Conservation (phyloP, 2,888 invertebrate genomes). For the Thymelicus lineola region DNA sequence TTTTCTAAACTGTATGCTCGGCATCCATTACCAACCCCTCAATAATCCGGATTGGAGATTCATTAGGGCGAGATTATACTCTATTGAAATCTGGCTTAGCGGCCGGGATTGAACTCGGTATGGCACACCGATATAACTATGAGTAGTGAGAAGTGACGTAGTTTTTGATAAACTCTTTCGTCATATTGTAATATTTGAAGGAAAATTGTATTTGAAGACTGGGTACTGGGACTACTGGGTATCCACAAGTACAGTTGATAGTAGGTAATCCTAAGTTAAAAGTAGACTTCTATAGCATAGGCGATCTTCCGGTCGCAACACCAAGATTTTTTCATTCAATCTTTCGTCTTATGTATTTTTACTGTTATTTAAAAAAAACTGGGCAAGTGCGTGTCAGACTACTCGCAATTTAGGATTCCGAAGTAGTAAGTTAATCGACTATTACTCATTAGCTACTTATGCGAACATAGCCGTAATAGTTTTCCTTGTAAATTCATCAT, state of each 20-base stretch:
- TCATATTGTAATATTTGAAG: not conserved
- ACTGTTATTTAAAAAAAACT: no score
- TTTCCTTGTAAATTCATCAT: no score
- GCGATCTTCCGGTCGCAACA: no score
- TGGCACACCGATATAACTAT: slow-evolving; percentile 36
- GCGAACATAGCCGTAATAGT: no score
- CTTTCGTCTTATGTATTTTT: no score
- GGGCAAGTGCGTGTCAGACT: no score
- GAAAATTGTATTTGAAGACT: not conserved
- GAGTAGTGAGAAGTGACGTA: not conserved
- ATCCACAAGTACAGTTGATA: not conserved
- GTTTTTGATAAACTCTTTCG: not conserved
- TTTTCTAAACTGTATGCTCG: slow-evolving; percentile 73
- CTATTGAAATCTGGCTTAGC: slow-evolving; percentile 84
- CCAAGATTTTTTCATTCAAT: no score
- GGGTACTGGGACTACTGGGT: not conserved
- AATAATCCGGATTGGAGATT: slow-evolving; percentile 84
- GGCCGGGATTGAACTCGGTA: slow-evolving; percentile 56
- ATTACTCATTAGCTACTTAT: no score
- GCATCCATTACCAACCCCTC: slow-evolving; percentile 71
- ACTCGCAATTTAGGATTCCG: no score
- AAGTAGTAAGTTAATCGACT: no score
- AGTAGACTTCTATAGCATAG: no score
- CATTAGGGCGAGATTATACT: slow-evolving; percentile 85
- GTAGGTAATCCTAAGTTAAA: no score